phyloP scores from a whole-genome alignment of 2,113 vertebrate genomes.

The Gnathonemus echidnorhynchus region DNA sequence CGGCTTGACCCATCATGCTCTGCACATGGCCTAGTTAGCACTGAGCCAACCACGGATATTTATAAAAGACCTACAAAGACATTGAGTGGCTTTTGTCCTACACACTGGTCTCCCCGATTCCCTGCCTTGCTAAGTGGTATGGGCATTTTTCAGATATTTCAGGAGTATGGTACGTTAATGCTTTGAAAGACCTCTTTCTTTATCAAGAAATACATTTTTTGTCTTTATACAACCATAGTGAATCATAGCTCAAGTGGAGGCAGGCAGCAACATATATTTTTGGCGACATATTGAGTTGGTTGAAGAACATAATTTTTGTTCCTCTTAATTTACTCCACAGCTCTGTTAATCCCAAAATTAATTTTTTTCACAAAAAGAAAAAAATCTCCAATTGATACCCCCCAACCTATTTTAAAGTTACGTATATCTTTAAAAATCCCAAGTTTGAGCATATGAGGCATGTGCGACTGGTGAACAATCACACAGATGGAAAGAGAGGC shows the following conservation, averaged over 20 bases:
- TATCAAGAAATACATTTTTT: not conserved
- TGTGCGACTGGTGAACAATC: not conserved
- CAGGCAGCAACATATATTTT: not conserved
- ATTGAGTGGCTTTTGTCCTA: not conserved
- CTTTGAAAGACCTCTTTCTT: not conserved
- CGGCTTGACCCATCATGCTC: not conserved
- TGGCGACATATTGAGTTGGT: not conserved
- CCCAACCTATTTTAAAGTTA: not conserved
- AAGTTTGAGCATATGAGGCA: not conserved
- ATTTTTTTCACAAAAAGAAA: not conserved
- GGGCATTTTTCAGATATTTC: not conserved
- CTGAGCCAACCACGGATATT: not conserved
- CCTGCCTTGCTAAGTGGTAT: not conserved
- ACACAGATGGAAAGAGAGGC: constrained; percentile 21
- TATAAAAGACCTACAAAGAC: not conserved
- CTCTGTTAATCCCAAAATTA: not conserved
- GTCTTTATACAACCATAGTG: not conserved
- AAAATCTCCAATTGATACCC: not conserved
- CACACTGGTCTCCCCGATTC: not conserved
- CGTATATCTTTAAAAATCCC: not conserved
- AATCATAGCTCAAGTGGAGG: not conserved
- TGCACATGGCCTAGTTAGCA: constrained; percentile 4
- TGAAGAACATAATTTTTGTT: not conserved
- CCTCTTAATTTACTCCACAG: not conserved
- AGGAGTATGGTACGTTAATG: not conserved